These are phyloP conservation scores for Drosophila merina DNA, from an alignment of 2,888 invertebrate genomes.

Conservation along the genomic window DNA sequence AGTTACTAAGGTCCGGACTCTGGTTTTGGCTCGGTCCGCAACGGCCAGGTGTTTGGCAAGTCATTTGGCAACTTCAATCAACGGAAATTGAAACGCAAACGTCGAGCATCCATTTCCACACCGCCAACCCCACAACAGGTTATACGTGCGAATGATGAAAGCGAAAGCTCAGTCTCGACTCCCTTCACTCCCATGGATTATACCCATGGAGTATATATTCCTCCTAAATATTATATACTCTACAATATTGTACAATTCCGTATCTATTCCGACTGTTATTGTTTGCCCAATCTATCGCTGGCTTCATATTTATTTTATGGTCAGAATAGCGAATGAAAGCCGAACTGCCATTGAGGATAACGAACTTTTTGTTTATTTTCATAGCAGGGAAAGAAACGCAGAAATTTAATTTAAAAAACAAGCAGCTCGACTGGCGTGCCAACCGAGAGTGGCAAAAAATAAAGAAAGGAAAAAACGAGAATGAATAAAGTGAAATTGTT, in stretches of 20 bases:
- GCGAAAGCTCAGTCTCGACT: constrained; percentile 35
- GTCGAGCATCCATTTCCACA: constrained; percentile 29
- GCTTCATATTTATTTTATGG: constrained; percentile 63
- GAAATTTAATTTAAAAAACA: constrained; percentile 70
- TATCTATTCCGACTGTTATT: constrained; percentile 39
- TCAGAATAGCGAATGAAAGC: constrained; percentile 37
- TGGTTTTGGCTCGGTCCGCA: constrained; percentile 14
- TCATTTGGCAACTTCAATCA: constrained; percentile 67
- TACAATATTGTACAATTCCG: background rate
- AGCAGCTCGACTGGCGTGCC: constrained; percentile 67
- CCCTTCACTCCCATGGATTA: constrained; percentile 11
- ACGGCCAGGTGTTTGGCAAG: constrained; percentile 54
- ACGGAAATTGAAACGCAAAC: constrained; percentile 73
- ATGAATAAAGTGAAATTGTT: constrained; percentile 32
- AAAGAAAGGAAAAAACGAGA: background rate
- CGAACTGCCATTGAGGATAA: constrained; percentile 32
- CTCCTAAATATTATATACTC: background rate
- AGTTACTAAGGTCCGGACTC: constrained; percentile 13
- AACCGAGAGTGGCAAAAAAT: constrained; percentile 19
- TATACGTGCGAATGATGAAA: constrained; percentile 59
- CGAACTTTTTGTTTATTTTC: constrained; percentile 57
- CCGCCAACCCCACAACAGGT: constrained; percentile 3
- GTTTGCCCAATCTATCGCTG: constrained; percentile 50
- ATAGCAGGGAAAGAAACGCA: constrained; percentile 30
- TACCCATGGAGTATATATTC: background rate